Base-by-base conservation (phyloP, 2,797 vertebrate species). In the Crax fasciolata region DNA sequence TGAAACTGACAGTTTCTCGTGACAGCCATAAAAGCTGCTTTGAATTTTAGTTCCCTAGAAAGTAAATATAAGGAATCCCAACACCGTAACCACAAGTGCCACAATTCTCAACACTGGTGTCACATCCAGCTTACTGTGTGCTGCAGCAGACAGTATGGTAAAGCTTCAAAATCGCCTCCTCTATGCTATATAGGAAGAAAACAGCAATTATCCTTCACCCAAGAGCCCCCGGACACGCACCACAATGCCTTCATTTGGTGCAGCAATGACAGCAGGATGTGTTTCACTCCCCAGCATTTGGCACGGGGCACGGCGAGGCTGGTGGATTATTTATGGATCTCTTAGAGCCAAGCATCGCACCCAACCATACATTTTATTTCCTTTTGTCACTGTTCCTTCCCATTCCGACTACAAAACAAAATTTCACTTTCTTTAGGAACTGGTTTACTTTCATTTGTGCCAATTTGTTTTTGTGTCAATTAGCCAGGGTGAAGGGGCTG, bases 1-100 rank as follows among this genome's bases (percentile, higher is more conserved):
- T 5, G 18, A 97, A 97, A 96, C 91, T 68, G 87, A 91, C 89
- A 65, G 58, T 80, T 91, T 95, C 91, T 96, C 65, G 48, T 91
- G 95, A 96, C 89, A 93, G 91, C 89, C 85, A 83, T 96, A 93
- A 95, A 97, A 95, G 72, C 85, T 96, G 96, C 90, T 96, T 94
- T 94, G 84, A 97, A 97, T 96, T 95, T 97, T 96, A 96, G 96
- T 97, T 97, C 96, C 96, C 96, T 97, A 95, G 96, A 96, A 97
- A 97, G 96, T 97, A 96, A 96, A 94, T 87, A 95, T 80, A 94
- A 95, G 83, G 94, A 97, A 96, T 97, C 95, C 95, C 93, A 90
- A 94, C 62, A 63, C 89, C 0, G 0, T 87, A 94, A 96, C 96
- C 95, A 93, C 96, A 96, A 96, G 80, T 89, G 91, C 96, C 96